Evolutionary conservation across 2,797 vertebrate genomes (phyloP).

Genomic region (Danio aesculapii): DNA sequence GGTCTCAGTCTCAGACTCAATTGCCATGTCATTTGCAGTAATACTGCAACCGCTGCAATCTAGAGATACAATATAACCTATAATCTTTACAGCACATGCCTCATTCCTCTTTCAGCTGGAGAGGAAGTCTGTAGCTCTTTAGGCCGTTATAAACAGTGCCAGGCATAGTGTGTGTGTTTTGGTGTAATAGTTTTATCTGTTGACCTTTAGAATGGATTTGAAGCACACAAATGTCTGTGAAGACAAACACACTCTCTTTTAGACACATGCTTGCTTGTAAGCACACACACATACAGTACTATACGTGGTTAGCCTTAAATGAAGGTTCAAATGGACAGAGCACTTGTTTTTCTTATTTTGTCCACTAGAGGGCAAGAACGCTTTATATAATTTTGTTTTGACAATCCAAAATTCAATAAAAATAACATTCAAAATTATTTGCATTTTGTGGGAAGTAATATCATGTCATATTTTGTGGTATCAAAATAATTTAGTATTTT

Average conservation of each 20-base stretch:
- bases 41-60: neutral
- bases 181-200: neutral
- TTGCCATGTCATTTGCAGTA: neutral
- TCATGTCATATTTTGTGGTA: neutral
- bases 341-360: neutral
- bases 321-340: neutral
- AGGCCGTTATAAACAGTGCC: neutral
- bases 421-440: neutral
- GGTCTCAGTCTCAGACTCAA: neutral
- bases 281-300: neutral
- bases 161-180: too few relatives aligned
- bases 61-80: neutral
- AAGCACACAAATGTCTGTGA: neutral
- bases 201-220: neutral
- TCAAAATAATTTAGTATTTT: neutral
- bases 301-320: neutral
- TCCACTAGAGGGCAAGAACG: conserved; percentile 32
- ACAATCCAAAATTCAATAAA: neutral
- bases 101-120: neutral
- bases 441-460: neutral
- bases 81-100: neutral
- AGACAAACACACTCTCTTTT: neutral
- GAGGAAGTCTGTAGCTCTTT: neutral
- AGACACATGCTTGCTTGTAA: neutral
- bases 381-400: neutral